phyloP scores from a whole-genome alignment of 2,113 vertebrate genomes.

The Myrmophylax atrothorax region DNA sequence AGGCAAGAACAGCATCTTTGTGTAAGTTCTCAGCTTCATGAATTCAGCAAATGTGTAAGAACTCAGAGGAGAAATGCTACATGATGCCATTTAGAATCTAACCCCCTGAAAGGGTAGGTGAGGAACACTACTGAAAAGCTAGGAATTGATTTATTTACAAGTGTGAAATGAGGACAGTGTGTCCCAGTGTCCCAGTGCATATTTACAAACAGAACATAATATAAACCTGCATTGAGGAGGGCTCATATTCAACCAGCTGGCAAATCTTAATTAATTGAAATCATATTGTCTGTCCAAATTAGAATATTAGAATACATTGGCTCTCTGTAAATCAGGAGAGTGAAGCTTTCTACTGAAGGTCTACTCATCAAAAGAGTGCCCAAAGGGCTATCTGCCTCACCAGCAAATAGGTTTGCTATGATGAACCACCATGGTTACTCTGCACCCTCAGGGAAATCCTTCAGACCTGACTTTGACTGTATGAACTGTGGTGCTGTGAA shows the following conservation, averaged over 20 bases:
- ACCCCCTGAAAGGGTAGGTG: neutral
- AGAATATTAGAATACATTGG: neutral
- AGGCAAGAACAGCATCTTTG: neutral
- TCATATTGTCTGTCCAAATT: neutral
- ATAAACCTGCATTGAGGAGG: neutral
- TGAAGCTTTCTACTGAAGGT: neutral
- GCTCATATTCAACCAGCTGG: neutral
- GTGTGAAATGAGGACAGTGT: neutral
- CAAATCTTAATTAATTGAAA: neutral
- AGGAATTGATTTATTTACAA: neutral
- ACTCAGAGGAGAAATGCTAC: neutral
- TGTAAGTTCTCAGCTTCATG: neutral
- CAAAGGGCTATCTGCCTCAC: neutral
- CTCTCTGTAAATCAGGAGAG: neutral
- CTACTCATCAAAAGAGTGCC: neutral
- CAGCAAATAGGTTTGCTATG: neutral
- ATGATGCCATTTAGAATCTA: neutral
- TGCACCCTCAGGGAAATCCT: neutral
- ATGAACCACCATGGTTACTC: neutral
- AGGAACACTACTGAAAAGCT: neutral
- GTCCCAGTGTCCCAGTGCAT: neutral
- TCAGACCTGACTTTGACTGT: neutral
- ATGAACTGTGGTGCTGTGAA: neutral
- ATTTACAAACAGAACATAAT: neutral
- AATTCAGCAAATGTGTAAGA: neutral